Evolutionary conservation across 2,797 vertebrate genomes (phyloP).

Genomic region (Pipistrellus nathusii): DNA sequence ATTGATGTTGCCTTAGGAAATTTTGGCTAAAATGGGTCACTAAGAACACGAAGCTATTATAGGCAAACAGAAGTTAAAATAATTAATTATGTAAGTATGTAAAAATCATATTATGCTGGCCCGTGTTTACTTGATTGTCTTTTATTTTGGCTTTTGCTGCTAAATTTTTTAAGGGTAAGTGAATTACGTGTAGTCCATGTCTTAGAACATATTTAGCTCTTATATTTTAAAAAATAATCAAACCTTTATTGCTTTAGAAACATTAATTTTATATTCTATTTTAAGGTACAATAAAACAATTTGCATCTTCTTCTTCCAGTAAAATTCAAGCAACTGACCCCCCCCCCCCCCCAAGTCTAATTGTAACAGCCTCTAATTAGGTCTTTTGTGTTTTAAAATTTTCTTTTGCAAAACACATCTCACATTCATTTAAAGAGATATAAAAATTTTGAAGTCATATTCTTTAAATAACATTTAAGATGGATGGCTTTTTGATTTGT

Average conservation of each 20-base stretch:
- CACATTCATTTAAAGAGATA: conserved; percentile 17
- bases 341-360: background rate
- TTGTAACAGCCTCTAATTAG: conserved; percentile 16
- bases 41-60: conserved; percentile 8
- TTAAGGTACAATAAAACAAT: conserved; percentile 24
- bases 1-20: conserved; percentile 15
- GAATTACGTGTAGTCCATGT: background rate
- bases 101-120: background rate
- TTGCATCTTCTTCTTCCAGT: conserved; percentile 42
- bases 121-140: background rate
- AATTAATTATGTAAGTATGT: background rate
- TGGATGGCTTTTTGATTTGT: conserved; percentile 59
- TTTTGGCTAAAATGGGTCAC: conserved; percentile 3
- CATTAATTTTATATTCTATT: conserved; percentile 40
- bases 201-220: conserved; percentile 12
- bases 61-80: conserved; percentile 19
- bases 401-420: conserved; percentile 44
- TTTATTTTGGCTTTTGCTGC: conserved; percentile 26
- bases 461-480: conserved; percentile 44
- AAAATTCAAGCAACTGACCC: conserved; percentile 45
- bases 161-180: conserved; percentile 13
- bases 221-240: background rate
- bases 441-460: conserved; percentile 8
- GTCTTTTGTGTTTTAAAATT: conserved; percentile 23
- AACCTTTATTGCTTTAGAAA: background rate